These are phyloP conservation scores for Neria commutata DNA, from an alignment of 2,888 invertebrate species.

Conservation along the genomic window DNA sequence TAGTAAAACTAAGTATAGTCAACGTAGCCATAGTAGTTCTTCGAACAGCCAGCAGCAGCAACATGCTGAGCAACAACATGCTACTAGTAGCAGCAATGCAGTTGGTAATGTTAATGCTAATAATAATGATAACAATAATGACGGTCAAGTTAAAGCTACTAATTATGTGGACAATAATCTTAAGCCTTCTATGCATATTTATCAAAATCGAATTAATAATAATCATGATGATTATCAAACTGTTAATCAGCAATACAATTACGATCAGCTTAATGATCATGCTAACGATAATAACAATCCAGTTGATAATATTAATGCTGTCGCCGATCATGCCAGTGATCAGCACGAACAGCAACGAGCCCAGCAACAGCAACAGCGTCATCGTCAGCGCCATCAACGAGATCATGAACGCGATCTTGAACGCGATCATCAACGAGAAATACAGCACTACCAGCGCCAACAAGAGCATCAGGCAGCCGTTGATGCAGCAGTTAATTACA, in stretches of 20 bases:
- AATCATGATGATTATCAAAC: constrained; percentile 40
- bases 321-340: constrained; percentile 24
- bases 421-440: too few relatives aligned
- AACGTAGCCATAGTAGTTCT: constrained; percentile 38
- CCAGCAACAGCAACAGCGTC: too few relatives aligned
- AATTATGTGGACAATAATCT: constrained; percentile 53
- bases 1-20: constrained; percentile 54
- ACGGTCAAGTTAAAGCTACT: constrained; percentile 39
- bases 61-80: constrained; percentile 27
- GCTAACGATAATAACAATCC: constrained; percentile 25
- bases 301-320: constrained; percentile 28
- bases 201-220: constrained; percentile 45
- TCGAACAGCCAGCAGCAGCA: constrained; percentile 36
- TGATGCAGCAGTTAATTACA: too few relatives aligned
- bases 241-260: constrained; percentile 38
- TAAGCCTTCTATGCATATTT: constrained; percentile 23
- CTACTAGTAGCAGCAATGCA: too few relatives aligned
- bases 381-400: too few relatives aligned
- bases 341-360: constrained; percentile 20
- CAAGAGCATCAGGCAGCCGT: too few relatives aligned
- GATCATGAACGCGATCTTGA: too few relatives aligned
- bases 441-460: too few relatives aligned
- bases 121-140: constrained; percentile 36
- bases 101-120: constrained; percentile 8
- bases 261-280: constrained; percentile 28